Conservation (phyloP, 1,140 invertebrate genomes). For the Leptopilina clavipes region DNA sequence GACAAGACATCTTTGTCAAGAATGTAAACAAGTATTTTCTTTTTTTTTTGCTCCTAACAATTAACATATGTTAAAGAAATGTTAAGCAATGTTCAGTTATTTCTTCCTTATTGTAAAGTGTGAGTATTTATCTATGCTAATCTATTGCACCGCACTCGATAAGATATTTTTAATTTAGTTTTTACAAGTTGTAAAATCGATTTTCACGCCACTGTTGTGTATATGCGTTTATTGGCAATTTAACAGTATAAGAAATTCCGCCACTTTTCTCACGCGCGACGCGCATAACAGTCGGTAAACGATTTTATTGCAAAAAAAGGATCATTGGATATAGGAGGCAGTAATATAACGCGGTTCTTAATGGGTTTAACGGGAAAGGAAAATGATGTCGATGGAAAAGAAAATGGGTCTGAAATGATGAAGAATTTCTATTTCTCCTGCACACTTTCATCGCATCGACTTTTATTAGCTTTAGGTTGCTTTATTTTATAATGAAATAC, state of each 20-base stretch:
- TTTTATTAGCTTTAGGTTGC: too few species aligned
- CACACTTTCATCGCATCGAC: too few species aligned
- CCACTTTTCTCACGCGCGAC: slow-evolving; percentile 17
- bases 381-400: too few species aligned
- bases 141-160: background rate
- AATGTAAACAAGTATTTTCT: background rate
- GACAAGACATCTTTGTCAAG: slow-evolving; percentile 10
- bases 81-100: background rate
- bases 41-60: background rate
- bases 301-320: background rate
- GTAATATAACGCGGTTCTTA: too few species aligned
- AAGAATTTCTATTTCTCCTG: too few species aligned
- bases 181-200: background rate
- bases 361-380: background rate
- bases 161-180: background rate
- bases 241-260: background rate
- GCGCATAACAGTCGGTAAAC: slow-evolving; percentile 16
- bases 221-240: background rate
- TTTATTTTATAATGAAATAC: too few species aligned
- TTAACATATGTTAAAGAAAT: slow-evolving; percentile 6
- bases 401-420: background rate
- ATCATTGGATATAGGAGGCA: too few species aligned
- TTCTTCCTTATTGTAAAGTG: background rate
- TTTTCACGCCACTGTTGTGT: slow-evolving; percentile 1
- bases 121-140: slow-evolving; percentile 1